Conservation (phyloP, 2,797 vertebrate species). For the Odontamblyopus rebecca region DNA sequence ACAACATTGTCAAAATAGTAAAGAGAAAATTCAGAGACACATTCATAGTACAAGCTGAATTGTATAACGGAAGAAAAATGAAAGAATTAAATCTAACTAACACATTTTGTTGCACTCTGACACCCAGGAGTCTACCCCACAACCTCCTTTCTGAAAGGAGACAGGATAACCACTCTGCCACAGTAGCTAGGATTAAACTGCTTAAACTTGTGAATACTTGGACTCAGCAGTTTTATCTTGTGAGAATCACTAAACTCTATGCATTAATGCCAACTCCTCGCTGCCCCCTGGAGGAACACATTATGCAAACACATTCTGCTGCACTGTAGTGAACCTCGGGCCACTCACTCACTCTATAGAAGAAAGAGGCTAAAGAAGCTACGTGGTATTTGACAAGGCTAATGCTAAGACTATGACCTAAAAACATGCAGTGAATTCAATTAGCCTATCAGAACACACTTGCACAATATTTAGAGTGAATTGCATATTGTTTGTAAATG, state of each 20-base stretch:
- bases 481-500: no score
- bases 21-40: background rate
- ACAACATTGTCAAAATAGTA: background rate
- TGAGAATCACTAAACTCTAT: conserved; percentile 32
- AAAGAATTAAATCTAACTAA: no score
- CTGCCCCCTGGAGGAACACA: conserved; percentile 2
- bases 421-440: background rate
- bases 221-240: conserved; percentile 18
- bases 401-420: background rate
- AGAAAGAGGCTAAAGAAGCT: conserved; percentile 52
- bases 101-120: no score
- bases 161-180: no score
- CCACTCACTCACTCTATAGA: conserved; percentile 56
- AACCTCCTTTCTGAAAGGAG: no score
- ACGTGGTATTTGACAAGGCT: conserved; percentile 34
- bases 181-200: background rate
- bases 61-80: no score
- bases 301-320: conserved; percentile 33
- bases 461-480: no score
- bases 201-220: background rate
- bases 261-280: conserved; percentile 35
- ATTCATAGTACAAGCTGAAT: no score
- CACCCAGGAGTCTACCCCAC: no score
- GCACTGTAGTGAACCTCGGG: conserved; percentile 58
- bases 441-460: background rate